Evolutionary conservation across 1,140 invertebrate species (phyloP).

Genomic region (Drosophila sulfurigaster): DNA sequence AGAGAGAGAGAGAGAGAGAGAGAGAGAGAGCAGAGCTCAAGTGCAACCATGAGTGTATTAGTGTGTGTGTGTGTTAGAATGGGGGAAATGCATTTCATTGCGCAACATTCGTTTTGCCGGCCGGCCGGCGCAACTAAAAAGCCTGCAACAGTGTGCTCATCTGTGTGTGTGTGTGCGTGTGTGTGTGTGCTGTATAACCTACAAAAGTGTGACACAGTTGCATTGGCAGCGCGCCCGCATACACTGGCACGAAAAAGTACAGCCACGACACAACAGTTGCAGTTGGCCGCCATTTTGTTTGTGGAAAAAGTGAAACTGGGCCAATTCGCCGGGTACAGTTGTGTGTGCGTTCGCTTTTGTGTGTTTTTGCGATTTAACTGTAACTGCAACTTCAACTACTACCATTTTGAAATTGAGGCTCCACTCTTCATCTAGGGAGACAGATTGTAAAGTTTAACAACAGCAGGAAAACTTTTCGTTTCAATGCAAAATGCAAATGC

Average conservation of each 20-base stretch:
- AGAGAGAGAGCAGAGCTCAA: slow-evolving; percentile 19
- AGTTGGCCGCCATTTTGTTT: slow-evolving; percentile 76
- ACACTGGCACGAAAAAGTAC: slow-evolving; percentile 70
- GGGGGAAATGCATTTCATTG: slow-evolving; percentile 76
- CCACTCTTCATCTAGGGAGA: slow-evolving; percentile 3
- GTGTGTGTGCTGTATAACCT: slow-evolving; percentile 54
- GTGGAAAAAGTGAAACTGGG: slow-evolving; percentile 69
- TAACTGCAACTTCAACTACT: too few relatives aligned
- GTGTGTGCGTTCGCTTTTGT: slow-evolving; percentile 26
- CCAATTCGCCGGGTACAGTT: slow-evolving; percentile 75
- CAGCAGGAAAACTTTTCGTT: slow-evolving; percentile 39
- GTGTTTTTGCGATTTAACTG: too few relatives aligned
- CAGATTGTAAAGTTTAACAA: slow-evolving; percentile 27
- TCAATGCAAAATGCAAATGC: slow-evolving; percentile 17
- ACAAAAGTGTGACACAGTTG: slow-evolving; percentile 62
- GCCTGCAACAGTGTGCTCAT: slow-evolving; percentile 71
- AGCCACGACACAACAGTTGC: slow-evolving; percentile 82
- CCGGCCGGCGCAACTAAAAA: slow-evolving; percentile 65
- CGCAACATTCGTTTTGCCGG: slow-evolving; percentile 79
- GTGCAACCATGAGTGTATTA: slow-evolving; percentile 16
- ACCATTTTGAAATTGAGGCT: slow-evolving; percentile 37
- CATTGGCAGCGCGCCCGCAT: slow-evolving; percentile 49
- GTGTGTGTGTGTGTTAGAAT: slow-evolving; percentile 28
- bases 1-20: slow-evolving; percentile 3
- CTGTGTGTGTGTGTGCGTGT: slow-evolving; percentile 14